These are phyloP conservation scores for Sinocyclocheilus rhinocerous DNA, from an alignment of 2,113 vertebrate species.

Conservation along the genomic window DNA sequence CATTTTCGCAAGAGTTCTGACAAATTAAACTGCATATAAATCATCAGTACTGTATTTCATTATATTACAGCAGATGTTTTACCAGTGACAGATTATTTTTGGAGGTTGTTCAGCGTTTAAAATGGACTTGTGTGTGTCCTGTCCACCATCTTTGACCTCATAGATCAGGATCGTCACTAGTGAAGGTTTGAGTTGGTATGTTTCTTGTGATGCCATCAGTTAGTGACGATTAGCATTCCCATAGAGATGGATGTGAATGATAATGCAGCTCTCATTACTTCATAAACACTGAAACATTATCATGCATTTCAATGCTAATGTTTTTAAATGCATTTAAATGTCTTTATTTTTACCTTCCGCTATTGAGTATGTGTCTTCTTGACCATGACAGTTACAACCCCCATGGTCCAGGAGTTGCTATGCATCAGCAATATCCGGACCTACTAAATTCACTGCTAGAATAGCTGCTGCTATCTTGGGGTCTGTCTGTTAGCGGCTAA, in stretches of 20 bases:
- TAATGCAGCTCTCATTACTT: neutral
- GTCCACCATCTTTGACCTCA: no score
- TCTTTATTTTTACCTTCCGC: neutral
- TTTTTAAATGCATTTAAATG: neutral
- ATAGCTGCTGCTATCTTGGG: constrained; percentile 28
- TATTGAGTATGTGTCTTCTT: neutral
- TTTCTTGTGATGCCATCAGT: no score
- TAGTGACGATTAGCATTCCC: no score
- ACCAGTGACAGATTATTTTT: no score
- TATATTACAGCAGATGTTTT: neutral
- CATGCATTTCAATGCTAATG: neutral
- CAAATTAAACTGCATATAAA: no score
- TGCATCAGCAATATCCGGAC: neutral
- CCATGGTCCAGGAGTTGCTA: neutral
- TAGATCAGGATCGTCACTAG: no score
- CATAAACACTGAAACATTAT: neutral
- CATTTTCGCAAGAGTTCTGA: no score
- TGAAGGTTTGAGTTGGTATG: no score
- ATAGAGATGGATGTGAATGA: no score
- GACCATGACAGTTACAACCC: neutral
- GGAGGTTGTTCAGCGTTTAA: no score
- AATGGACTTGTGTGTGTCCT: no score
- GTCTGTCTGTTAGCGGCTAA: constrained; percentile 18
- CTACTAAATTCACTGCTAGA: neutral
- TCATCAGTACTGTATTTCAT: no score